phyloP scores from a whole-genome alignment of 2,113 vertebrate species.

The Cyanoderma ruficeps region DNA sequence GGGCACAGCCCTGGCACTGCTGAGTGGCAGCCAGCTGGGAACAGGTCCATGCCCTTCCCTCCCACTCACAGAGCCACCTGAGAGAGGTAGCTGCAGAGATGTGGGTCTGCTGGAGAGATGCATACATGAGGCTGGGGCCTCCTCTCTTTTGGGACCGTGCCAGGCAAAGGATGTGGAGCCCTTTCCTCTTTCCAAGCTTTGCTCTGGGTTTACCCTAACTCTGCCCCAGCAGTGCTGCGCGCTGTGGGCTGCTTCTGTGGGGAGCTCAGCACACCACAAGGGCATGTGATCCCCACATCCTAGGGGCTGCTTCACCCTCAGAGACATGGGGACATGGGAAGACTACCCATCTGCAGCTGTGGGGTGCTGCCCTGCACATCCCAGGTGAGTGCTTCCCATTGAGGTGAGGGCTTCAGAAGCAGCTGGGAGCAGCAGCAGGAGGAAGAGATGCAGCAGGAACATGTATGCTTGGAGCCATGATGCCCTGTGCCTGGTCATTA shows the following conservation, averaged over 20 bases:
- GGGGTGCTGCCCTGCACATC: neutral
- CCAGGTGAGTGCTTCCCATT: too few relatives aligned
- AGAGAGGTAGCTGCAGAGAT: fast-evolving
- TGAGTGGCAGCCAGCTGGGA: fast-evolving
- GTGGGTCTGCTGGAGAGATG: fast-evolving
- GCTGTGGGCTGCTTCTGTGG: fast-evolving
- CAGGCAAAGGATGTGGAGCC: fast-evolving
- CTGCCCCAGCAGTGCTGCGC: fast-evolving
- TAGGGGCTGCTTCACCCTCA: neutral
- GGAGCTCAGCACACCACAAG: neutral
- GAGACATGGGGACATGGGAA: neutral
- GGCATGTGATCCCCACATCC: neutral
- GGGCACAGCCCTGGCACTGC: fast-evolving
- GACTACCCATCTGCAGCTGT: too few relatives aligned
- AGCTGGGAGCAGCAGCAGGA: neutral
- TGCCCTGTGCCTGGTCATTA: fast-evolving
- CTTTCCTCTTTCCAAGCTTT: neutral
- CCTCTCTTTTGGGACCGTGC: fast-evolving
- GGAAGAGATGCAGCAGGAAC: fast-evolving
- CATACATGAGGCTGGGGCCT: fast-evolving
- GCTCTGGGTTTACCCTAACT: neutral
- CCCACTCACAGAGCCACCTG: fast-evolving
- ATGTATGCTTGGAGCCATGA: fast-evolving
- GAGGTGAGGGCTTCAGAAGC: neutral
- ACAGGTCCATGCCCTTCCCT: neutral